These are phyloP conservation scores for Galeruca laticollis DNA, from an alignment of 2,888 invertebrate species.

Conservation along the genomic window DNA sequence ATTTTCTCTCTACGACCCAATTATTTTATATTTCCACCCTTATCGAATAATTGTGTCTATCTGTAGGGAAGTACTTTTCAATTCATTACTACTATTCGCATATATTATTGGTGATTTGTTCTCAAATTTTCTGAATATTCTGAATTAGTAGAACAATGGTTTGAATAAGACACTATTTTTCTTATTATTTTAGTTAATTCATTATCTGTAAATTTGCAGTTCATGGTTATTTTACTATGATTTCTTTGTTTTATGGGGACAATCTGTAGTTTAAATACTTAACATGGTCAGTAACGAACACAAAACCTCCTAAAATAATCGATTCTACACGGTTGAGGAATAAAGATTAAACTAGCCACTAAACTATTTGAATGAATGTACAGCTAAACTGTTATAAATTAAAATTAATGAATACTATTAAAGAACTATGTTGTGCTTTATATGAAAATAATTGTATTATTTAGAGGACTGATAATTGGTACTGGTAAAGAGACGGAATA, in stretches of 20 bases:
- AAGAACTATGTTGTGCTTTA: neutral
- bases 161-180: no score
- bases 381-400: conserved; percentile 1
- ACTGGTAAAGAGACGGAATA: no score
- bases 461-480: no score
- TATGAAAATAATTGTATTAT: neutral
- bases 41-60: no score
- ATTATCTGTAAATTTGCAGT: neutral
- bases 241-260: neutral
- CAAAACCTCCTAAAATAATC: conserved; percentile 36
- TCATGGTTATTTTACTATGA: neutral
- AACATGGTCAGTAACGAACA: neutral
- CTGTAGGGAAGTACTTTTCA: no score
- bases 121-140: no score
- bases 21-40: no score
- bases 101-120: no score
- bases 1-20: no score
- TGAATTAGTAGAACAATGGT: no score
- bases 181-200: no score
- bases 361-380: conserved; percentile 33
- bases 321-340: conserved; percentile 39
- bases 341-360: conserved; percentile 40
- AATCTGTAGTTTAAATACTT: neutral
- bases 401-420: conserved; percentile 8
- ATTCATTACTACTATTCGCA: no score